Evolutionary conservation across 2,113 vertebrate species (phyloP), one percentile per base, ranked within the genome.

Genomic region (Pelobates fuscus): DNA sequence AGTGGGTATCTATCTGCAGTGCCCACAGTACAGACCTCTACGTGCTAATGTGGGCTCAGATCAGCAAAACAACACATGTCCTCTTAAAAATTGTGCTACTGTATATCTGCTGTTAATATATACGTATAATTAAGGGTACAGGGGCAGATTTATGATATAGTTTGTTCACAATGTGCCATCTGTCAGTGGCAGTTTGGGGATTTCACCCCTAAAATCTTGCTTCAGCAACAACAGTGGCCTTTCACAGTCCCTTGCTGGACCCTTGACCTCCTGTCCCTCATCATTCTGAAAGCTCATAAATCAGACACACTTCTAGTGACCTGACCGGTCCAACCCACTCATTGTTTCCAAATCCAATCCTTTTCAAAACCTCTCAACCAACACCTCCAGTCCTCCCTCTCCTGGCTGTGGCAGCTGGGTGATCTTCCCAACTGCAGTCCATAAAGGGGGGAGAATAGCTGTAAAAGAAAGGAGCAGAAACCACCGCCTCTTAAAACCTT

Each of bases 281-380:
- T 71, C 57, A 49, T 20, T 29, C 23, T 29, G 37, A 27, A 25
- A 44, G 62, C 49, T 43, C 70, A 63, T 72, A 72, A 63, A 63
- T 63, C 70, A 71, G 70, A 43, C 41, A 71, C 67, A 59, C 55
- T 59, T 70, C 68, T 37, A 52, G 27, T 60, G 55, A 43, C 68
- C 55, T n/a, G 14, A 63, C 46, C 70, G 18, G 43, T 29, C 43
- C n/a, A 27, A 5, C 21, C 32, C 32, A 37, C 57, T 59, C 70
- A 63, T 71, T 71, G 70, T 71, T 49, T 24, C 41, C 18, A 27
- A 71, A 71, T 49, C 4, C 60, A 21, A 4, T 49, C 44, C 15
- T 14, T 49, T 49, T 49, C 44, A 18, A 17, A 49, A 17, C 44
- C 44, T 49, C 44, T 49, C 44, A 17, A 8, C 44, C 41, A 25